Evolutionary conservation across 2,888 invertebrate genomes (phyloP).

Genomic region (Napeogenes inachia): DNA sequence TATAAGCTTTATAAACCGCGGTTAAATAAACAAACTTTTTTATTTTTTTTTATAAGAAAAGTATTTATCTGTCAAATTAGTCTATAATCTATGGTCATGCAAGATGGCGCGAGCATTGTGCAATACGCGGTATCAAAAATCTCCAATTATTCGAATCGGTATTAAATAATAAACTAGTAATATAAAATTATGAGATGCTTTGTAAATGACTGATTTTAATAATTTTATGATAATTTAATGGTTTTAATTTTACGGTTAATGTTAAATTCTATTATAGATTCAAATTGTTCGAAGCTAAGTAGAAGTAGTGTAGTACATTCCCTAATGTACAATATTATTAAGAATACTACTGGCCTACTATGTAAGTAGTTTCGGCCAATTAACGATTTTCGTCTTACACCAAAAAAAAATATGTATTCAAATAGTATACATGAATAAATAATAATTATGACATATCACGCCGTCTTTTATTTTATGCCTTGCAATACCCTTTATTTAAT

Average conservation of each 20-base stretch:
- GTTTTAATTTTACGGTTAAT: conserved; percentile 55
- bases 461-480: conserved; percentile 36
- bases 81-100: conserved; percentile 7
- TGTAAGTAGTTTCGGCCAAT: conserved; percentile 46
- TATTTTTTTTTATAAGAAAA: conserved; percentile 19
- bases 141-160: conserved; percentile 36
- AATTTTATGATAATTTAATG: conserved; percentile 60
- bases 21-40: conserved; percentile 20
- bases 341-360: conserved; percentile 53
- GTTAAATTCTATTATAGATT: conserved; percentile 37
- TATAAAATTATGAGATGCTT: conserved; percentile 50
- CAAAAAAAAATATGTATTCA: conserved; percentile 71
- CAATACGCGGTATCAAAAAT: conserved; percentile 49
- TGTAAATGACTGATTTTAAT: conserved; percentile 69
- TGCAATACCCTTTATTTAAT: no score
- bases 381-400: conserved; percentile 68
- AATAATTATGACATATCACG: conserved; percentile 56
- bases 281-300: conserved; percentile 45
- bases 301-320: conserved; percentile 70
- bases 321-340: conserved; percentile 66
- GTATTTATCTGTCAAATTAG: conserved; percentile 7
- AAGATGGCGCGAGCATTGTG: conserved; percentile 34
- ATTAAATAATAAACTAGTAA: conserved; percentile 34
- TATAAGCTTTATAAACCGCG: conserved; percentile 8
- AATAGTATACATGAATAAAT: conserved; percentile 70